Evolutionary conservation across 2,113 vertebrate genomes (phyloP).

Genomic region (Corynorhinus townsendii): DNA sequence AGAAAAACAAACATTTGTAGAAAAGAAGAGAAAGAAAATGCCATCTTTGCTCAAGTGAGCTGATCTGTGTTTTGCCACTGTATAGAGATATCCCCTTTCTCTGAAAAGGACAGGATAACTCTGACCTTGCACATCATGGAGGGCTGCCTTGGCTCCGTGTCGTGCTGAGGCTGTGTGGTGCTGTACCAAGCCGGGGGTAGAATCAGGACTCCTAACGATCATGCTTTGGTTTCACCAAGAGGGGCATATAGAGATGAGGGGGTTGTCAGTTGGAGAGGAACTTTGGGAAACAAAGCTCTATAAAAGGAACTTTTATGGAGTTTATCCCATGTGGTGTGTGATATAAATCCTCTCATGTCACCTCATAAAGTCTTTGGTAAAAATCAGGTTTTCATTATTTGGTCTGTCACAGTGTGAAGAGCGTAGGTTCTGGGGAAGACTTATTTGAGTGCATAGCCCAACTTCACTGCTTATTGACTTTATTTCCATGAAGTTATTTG

Average conservation of each 20-base stretch:
- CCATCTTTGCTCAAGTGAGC: neutral
- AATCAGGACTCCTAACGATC: neutral
- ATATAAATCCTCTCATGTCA: neutral
- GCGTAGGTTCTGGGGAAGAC: neutral
- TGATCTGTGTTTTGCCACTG: neutral
- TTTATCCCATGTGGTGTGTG: neutral
- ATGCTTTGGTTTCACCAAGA: neutral
- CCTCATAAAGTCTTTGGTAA: neutral
- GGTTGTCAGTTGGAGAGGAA: neutral
- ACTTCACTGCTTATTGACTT: neutral
- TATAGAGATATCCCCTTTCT: neutral
- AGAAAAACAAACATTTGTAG: neutral
- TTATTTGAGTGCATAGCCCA: neutral
- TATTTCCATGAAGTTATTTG: neutral
- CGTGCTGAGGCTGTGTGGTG: too few relatives aligned
- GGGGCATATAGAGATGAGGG: neutral
- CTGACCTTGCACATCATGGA: accelerated
- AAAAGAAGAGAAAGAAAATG: neutral
- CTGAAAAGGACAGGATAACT: neutral
- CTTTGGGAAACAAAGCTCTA: neutral
- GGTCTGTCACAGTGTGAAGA: neutral
- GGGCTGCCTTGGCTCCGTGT: neutral
- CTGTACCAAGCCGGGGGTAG: neutral
- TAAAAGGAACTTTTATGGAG: neutral
- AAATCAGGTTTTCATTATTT: neutral